phyloP scores from a whole-genome alignment of 37 sponge, comb jelly and placozoan genomes.

The Beroe forskalii region DNA sequence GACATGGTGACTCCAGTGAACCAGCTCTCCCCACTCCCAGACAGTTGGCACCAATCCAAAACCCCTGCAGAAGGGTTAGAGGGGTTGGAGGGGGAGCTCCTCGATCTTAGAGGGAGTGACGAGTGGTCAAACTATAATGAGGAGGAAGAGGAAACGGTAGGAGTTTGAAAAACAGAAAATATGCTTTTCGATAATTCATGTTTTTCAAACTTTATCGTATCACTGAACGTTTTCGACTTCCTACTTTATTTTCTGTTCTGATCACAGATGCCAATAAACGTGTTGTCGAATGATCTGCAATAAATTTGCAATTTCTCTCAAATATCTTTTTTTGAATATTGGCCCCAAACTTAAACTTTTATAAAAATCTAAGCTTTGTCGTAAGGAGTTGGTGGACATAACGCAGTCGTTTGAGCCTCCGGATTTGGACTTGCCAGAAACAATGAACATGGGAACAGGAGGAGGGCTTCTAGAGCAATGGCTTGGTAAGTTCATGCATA shows the following conservation, averaged over 20 bases:
- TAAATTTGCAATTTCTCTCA: too few species aligned
- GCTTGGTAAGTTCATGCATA: slow-evolving; percentile 31
- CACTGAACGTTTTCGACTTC: too few species aligned
- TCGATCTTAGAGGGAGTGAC: not conserved
- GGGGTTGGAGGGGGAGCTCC: not conserved
- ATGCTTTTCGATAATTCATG: too few species aligned
- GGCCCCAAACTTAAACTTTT: too few species aligned
- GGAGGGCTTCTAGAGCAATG: slow-evolving; percentile 47
- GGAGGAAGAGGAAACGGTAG: not conserved
- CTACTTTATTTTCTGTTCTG: too few species aligned
- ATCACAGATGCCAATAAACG: too few species aligned
- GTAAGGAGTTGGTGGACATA: slow-evolving; percentile 49
- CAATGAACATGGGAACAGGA: not conserved
- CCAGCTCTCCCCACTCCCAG: slow-evolving; percentile 32
- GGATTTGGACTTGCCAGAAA: slow-evolving; percentile 4
- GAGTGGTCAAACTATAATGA: not conserved
- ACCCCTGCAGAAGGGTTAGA: not conserved
- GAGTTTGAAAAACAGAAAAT: too few species aligned
- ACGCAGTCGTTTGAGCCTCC: slow-evolving; percentile 57
- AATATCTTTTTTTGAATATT: too few species aligned
- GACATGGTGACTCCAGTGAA: not conserved
- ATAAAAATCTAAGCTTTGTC: too few species aligned
- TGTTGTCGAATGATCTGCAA: too few species aligned
- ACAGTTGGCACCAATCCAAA: not conserved
- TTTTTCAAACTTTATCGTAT: too few species aligned